phyloP scores from a whole-genome alignment of 2,113 vertebrate species.

The Coreoperca whiteheadi region DNA sequence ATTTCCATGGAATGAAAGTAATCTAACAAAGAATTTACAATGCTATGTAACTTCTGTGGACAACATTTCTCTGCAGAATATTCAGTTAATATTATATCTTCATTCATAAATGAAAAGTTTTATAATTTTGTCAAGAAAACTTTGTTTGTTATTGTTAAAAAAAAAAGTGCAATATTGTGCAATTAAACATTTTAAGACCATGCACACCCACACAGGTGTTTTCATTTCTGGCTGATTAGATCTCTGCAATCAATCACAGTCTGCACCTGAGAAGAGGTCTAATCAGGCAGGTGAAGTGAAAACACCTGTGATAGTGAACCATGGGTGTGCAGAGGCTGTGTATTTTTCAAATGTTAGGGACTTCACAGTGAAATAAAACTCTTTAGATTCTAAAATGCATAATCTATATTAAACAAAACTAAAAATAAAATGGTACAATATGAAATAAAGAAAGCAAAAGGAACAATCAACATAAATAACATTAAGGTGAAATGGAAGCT shows the following conservation, averaged over 20 bases:
- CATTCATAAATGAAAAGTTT: not conserved
- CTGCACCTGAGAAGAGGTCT: too few species aligned
- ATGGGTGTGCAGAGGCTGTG: accelerated
- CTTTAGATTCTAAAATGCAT: not conserved
- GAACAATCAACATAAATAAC: conserved; percentile 8
- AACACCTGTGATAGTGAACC: not conserved
- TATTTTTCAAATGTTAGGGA: not conserved
- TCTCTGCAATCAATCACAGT: too few species aligned
- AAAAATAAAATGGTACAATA: not conserved
- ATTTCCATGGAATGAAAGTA: not conserved
- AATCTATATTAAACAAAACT: not conserved
- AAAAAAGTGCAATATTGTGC: not conserved
- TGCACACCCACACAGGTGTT: conserved; percentile 6
- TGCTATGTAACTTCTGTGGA: not conserved
- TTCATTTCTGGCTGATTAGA: too few species aligned
- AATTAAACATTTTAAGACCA: not conserved
- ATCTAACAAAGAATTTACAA: too few species aligned
- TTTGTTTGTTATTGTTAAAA: not conserved
- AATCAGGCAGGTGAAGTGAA: conserved; percentile 1
- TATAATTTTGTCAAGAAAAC: not conserved
- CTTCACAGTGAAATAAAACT: not conserved
- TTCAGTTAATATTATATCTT: not conserved
- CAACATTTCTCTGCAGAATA: not conserved
- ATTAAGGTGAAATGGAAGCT: not conserved
- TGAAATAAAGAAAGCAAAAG: not conserved